Base-by-base conservation (phyloP, 2,113 vertebrate species). In the Ploceus nigricollis region DNA sequence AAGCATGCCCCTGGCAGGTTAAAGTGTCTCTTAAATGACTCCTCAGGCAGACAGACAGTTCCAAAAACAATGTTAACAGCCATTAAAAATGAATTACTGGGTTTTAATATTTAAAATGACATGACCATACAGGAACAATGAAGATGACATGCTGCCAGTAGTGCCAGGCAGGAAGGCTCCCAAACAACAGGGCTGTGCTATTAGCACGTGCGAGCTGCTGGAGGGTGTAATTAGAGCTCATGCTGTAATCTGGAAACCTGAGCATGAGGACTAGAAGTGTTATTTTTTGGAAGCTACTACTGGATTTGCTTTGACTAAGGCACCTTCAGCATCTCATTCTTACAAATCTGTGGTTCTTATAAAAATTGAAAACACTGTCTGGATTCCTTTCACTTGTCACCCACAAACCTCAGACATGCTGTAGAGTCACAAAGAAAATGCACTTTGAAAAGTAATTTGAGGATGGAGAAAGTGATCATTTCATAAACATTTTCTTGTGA, bases 41-140 rank as follows among this genome's bases (percentile, higher is more conserved):
- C 80, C 90, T 96, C 33, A 64, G 80, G 80, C 93, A 96, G 92
- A 76, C 68, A 97, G 92, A 64, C 82, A 96, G 82, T 93, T 97
- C 95, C 94, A 96, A 96, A 96, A 93, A 24, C 93, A 96, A 93
- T 89, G 92, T 96, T 97, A 96, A 94, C 90, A 86, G 69, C 80
- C 72, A 97, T 97, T 96, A 97, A 95, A 96, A 95, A 96, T 96
- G 80, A 93, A 96, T 96, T 95, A 96, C 86, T 76, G 42, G 8
- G 20, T 92, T 96, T 95, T 96, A 97, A 91, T 95, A 97, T 96
- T 97, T 93, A 89, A 92, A 94, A 84, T 83, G 84, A 92, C 86
- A 93, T 69, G 88, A 90, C 56, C 82, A 84, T 91, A 76, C 57
- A 96, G 90, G 90, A 92, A 92, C 86, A 94, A 57, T 83, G 88